Percentiles rank a stretch among this genome's conserved stretches.
Evolutionary conservation across 2,888 invertebrate species (phyloP).

Genomic region (Tipula helvola): DNA sequence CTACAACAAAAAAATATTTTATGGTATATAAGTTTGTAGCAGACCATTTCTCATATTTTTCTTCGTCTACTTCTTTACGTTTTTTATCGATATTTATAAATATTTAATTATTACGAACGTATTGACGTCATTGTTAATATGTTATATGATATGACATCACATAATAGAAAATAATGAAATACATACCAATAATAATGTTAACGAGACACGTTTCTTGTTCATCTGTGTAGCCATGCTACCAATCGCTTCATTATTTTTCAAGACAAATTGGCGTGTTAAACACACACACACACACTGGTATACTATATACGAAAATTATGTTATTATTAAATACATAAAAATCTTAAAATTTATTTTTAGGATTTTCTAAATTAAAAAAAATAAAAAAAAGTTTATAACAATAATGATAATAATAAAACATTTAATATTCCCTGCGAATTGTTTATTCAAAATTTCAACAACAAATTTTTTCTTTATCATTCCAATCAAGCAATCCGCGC

Average conservation of each 20-base stretch:
- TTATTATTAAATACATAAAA: too few relatives aligned
- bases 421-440: neutral
- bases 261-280: neutral
- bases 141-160: neutral
- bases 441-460: neutral
- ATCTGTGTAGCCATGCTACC: neutral
- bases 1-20: neutral
- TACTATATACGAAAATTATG: too few relatives aligned
- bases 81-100: neutral
- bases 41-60: neutral
- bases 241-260: neutral
- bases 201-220: neutral
- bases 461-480: neutral
- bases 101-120: neutral
- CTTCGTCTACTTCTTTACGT: neutral
- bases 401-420: neutral
- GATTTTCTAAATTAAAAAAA: neutral
- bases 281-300: neutral
- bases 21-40: neutral
- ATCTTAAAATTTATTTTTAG: neutral
- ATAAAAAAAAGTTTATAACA: neutral
- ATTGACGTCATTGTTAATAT: neutral
- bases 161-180: neutral
- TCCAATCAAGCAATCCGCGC: neutral
- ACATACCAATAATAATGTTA: too few relatives aligned